A percentile compares a stretch with the other conserved stretches of the same genome.
phyloP scores from a whole-genome alignment of 2,797 vertebrate species.

The Champsocephalus esox region DNA sequence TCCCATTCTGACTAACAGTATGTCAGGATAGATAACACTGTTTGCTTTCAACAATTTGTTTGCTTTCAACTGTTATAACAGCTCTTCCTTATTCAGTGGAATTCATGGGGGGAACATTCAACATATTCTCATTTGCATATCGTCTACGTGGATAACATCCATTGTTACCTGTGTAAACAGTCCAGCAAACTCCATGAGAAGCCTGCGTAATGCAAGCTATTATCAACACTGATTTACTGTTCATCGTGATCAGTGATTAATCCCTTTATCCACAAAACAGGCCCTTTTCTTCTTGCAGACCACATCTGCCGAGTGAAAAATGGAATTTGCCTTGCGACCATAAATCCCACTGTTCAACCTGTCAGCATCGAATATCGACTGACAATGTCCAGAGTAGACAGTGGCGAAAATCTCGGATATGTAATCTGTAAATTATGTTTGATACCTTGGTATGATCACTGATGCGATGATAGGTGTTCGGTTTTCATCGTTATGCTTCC shows the following conservation, averaged over 20 bases:
- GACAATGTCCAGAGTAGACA: constrained; percentile 27
- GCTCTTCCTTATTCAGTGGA: constrained; percentile 2
- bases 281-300: constrained; percentile 49
- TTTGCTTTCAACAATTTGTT: constrained; percentile 14
- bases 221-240: constrained; percentile 21
- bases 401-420: constrained; percentile 22
- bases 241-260: constrained; percentile 56
- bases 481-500: constrained; percentile 63
- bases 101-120: constrained; percentile 31
- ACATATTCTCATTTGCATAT: background rate
- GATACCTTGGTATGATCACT: constrained; percentile 68
- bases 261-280: constrained; percentile 45
- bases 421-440: constrained; percentile 43
- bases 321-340: constrained; percentile 17
- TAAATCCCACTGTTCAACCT: constrained; percentile 38
- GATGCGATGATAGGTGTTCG: constrained; percentile 37
- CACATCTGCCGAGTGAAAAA: constrained; percentile 61
- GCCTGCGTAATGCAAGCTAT: background rate
- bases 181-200: constrained; percentile 10
- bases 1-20: constrained; percentile 53
- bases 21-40: constrained; percentile 26
- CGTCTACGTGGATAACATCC: too few relatives aligned
- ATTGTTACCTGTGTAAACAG: constrained; percentile 19
- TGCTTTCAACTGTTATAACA: background rate
- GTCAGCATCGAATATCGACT: constrained; percentile 31